A percentile compares a stretch with the other conserved stretches of the same genome.
These are phyloP conservation scores for Acleris cristana DNA, from an alignment of 2,888 invertebrate species.

Conservation along the genomic window DNA sequence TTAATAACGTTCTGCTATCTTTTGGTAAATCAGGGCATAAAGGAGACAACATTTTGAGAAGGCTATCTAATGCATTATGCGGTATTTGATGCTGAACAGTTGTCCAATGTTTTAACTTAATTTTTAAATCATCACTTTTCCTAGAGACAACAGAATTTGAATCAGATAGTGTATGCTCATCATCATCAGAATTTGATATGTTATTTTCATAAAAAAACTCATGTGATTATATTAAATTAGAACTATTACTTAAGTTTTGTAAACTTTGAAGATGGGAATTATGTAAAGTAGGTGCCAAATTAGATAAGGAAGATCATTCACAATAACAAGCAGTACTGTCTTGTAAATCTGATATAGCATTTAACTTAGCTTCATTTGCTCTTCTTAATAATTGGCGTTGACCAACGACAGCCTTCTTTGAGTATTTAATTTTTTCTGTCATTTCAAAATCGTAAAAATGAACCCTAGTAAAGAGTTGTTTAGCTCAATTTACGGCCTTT, in stretches of 20 bases:
- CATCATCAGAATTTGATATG: background rate
- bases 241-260: too few species aligned
- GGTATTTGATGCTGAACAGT: background rate
- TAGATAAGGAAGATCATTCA: too few species aligned
- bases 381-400: slow-evolving; percentile 3
- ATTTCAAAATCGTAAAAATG: too few species aligned
- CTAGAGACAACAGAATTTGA: background rate
- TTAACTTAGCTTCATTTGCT: background rate
- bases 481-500: background rate
- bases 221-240: too few species aligned
- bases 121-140: background rate
- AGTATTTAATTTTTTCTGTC: background rate
- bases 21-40: slow-evolving; percentile 15
- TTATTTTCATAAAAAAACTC: too few species aligned
- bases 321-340: too few species aligned
- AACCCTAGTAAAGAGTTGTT: too few species aligned
- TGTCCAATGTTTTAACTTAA: slow-evolving; percentile 2
- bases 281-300: too few species aligned
- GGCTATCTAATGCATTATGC: too few species aligned
- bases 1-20: slow-evolving; percentile 11
- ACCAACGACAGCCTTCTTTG: background rate
- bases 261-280: too few species aligned
- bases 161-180: slow-evolving; percentile 4
- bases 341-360: too few species aligned
- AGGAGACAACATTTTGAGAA: too few species aligned